Conservation (phyloP, 2,113 vertebrate species). For the Trachemys scripta region DNA sequence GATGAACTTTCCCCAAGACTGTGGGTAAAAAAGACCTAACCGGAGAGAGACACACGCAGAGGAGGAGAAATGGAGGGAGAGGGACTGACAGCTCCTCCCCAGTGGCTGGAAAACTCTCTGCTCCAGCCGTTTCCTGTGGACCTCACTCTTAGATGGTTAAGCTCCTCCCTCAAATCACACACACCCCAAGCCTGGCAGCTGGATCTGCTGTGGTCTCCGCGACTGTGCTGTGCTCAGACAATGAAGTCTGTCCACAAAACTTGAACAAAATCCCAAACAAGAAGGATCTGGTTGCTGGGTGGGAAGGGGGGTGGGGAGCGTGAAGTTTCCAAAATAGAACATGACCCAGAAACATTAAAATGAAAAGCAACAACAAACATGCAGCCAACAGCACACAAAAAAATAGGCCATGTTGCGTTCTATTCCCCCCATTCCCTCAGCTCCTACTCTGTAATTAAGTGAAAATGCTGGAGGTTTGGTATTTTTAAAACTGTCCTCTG, state of each 20-base stretch:
- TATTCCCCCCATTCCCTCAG: not conserved
- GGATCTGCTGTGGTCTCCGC: not conserved
- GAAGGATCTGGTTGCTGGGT: not conserved
- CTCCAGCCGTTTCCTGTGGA: not conserved
- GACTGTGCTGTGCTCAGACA: not conserved
- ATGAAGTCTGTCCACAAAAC: not conserved
- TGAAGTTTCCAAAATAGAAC: conserved; percentile 22
- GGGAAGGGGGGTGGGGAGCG: not conserved
- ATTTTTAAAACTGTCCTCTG: conserved; percentile 44
- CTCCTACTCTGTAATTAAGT: conserved; percentile 59
- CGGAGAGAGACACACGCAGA: fast-evolving
- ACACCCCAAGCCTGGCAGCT: fast-evolving
- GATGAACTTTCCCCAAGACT: not conserved
- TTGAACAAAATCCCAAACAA: not conserved
- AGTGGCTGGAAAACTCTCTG: not conserved
- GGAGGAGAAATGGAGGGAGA: fast-evolving
- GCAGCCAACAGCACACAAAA: conserved; percentile 53
- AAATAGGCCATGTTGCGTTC: conserved; percentile 21
- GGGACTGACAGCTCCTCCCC: fast-evolving
- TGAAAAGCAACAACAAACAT: conserved; percentile 25
- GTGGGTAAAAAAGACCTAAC: not conserved
- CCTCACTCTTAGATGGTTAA: not conserved
- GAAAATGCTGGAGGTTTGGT: conserved; percentile 57
- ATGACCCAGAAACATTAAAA: conserved; percentile 15
- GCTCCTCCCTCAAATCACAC: fast-evolving